phyloP scores from a whole-genome alignment of 2,797 vertebrate species.

The Phoebastria nigripes region DNA sequence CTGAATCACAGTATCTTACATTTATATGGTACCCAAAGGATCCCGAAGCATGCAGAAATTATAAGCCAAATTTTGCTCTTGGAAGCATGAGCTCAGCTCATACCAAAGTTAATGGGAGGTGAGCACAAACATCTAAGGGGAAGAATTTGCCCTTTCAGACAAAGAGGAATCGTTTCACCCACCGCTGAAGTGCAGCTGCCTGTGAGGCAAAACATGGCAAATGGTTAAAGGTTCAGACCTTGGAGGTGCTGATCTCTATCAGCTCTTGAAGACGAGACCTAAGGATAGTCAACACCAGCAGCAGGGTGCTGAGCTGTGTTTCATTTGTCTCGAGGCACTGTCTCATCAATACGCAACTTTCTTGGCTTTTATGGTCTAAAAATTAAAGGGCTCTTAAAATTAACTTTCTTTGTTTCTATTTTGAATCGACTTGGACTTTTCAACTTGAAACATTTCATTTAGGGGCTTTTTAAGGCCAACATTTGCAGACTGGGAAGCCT shows the following conservation, averaged over 20 bases:
- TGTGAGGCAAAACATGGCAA: slow-evolving; percentile 59
- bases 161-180: slow-evolving; percentile 35
- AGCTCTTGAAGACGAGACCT: slow-evolving; percentile 14
- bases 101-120: slow-evolving; percentile 54
- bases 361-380: neutral
- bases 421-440: slow-evolving; percentile 25
- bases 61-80: slow-evolving; percentile 47
- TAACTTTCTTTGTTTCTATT: slow-evolving; percentile 48
- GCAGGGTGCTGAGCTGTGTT: neutral
- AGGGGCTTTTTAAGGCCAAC: neutral
- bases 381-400: slow-evolving; percentile 26
- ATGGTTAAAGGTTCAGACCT: slow-evolving; percentile 32
- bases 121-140: slow-evolving; percentile 43
- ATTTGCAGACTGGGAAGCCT: neutral
- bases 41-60: slow-evolving; percentile 38
- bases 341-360: slow-evolving; percentile 6
- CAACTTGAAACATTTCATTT: neutral
- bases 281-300: slow-evolving; percentile 32
- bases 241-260: slow-evolving; percentile 40
- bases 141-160: slow-evolving; percentile 53
- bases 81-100: slow-evolving; percentile 63
- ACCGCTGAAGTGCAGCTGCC: slow-evolving; percentile 19
- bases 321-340: neutral
- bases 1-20: slow-evolving; percentile 34
- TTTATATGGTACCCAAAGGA: slow-evolving; percentile 60